A percentile compares a stretch with the other conserved stretches of the same genome.
Evolutionary conservation across 2,888 invertebrate species (phyloP).

Genomic region (Dromius quadrimaculatus): DNA sequence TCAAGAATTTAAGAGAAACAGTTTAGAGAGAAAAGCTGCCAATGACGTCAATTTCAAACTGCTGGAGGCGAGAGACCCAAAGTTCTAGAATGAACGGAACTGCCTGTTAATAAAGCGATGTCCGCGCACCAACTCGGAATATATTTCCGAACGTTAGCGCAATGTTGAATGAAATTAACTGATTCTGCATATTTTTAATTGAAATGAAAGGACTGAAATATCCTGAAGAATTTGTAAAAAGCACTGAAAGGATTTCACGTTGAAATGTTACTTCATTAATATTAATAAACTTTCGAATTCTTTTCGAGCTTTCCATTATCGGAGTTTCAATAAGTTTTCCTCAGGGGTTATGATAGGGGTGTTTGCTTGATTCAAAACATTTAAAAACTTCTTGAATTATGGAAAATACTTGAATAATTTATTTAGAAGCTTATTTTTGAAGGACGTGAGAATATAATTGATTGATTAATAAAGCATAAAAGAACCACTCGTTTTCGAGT

Average conservation of each 20-base stretch:
- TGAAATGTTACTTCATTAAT: slow-evolving; percentile 30
- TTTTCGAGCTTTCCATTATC: slow-evolving; percentile 1
- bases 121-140: slow-evolving; percentile 28
- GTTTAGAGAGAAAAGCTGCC: too few relatives aligned
- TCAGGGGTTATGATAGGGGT: too few relatives aligned
- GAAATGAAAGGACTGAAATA: slow-evolving; percentile 39
- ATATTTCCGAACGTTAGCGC: slow-evolving; percentile 29
- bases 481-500: too few relatives aligned
- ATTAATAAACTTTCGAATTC: slow-evolving; percentile 18
- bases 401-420: too few relatives aligned
- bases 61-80: background rate
- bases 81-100: slow-evolving; percentile 35
- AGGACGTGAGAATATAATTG: too few relatives aligned
- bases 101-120: slow-evolving; percentile 38
- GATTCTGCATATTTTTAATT: slow-evolving; percentile 48
- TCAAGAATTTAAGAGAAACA: too few relatives aligned
- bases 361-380: too few relatives aligned
- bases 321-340: too few relatives aligned
- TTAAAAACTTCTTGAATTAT: too few relatives aligned
- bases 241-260: slow-evolving; percentile 25
- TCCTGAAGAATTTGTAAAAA: slow-evolving; percentile 40
- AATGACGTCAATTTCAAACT: background rate
- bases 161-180: slow-evolving; percentile 44
- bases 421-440: too few relatives aligned
- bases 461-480: too few relatives aligned